phyloP scores from a whole-genome alignment of 2,113 vertebrate genomes.

The Zosterops borbonicus region DNA sequence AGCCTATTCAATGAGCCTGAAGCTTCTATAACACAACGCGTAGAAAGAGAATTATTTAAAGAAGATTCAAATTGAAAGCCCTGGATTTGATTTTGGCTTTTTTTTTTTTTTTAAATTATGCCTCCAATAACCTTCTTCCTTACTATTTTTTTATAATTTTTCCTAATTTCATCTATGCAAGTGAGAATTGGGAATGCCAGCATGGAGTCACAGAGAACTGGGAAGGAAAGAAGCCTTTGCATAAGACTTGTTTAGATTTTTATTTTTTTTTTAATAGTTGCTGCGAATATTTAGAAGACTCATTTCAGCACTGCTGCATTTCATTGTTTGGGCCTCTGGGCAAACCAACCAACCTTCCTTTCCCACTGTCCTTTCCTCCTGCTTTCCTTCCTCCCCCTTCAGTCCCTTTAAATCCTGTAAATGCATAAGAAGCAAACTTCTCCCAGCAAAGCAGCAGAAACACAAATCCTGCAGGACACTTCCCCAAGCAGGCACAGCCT shows the following conservation, averaged over 20 bases:
- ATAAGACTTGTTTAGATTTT: background rate
- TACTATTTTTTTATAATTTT: background rate
- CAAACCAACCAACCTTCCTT: background rate
- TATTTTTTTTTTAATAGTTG: background rate
- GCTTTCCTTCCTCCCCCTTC: background rate
- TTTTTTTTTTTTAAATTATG: background rate
- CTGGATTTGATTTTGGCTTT: rapidly evolving
- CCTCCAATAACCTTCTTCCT: background rate
- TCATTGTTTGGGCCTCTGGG: background rate
- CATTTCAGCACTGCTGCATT: background rate
- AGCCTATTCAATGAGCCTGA: background rate
- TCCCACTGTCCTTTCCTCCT: background rate
- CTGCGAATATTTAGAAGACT: background rate
- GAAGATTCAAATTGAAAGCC: background rate
- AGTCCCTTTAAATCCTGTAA: background rate
- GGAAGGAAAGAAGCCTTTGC: background rate
- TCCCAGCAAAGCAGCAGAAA: background rate
- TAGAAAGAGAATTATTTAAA: background rate
- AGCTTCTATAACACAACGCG: background rate
- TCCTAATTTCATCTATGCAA: background rate
- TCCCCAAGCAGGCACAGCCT: background rate
- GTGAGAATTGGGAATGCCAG: background rate
- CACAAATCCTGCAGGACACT: background rate
- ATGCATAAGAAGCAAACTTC: background rate
- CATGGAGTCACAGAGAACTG: background rate